Base-by-base conservation (phyloP, 2,113 vertebrate species). In the Ammodramus savannarum region DNA sequence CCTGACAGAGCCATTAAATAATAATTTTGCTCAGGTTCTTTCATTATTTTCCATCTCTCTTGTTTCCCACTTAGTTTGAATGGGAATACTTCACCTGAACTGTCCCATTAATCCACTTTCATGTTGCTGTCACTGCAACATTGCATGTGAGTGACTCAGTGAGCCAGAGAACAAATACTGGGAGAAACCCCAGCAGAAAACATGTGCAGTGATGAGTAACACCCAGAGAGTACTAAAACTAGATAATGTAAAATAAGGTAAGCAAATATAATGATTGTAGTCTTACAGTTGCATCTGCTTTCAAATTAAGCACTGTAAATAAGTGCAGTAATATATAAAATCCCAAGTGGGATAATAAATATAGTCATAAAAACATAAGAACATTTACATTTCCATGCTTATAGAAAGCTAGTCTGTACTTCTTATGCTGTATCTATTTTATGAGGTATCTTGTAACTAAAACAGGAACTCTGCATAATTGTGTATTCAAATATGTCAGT, bases 151-250 rank as follows among this genome's bases (percentile, higher is more conserved):
- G 14, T 31, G 36, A 65, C 44, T 67, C 25, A 55, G 34, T 27
- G 68, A 48, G 23, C 17, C 34, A 44, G 19, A 36, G 26, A n/a
- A 23, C 36, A 39, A 6, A 14, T 4, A 3, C 23, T 44, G 39
- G 41, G 71, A 82, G 41, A 71, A 88, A 78, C 0, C 0, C 1
- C 3, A 65, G 32, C 57, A 66, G 38, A 48, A 90, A 77, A 32
- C 4, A 22, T 0, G 0, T 39, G 29, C 49, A 68, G 18, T 27
- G 41, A 43, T 46, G 15, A 34, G 46, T 19, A 17, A 26, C 54
- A 58, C 5, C 41, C 48, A 62, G 27, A 62, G 34, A 78, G 41
- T 10, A 82, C 17, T 11, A 65, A 61, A 79, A 54, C 29, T 2
- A 44, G 25, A 13, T 61, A 14, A 29, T 26, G 10, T 38, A 66